Evolutionary conservation across 2,113 vertebrate genomes (phyloP).

Genomic region (Odontesthes bonariensis): DNA sequence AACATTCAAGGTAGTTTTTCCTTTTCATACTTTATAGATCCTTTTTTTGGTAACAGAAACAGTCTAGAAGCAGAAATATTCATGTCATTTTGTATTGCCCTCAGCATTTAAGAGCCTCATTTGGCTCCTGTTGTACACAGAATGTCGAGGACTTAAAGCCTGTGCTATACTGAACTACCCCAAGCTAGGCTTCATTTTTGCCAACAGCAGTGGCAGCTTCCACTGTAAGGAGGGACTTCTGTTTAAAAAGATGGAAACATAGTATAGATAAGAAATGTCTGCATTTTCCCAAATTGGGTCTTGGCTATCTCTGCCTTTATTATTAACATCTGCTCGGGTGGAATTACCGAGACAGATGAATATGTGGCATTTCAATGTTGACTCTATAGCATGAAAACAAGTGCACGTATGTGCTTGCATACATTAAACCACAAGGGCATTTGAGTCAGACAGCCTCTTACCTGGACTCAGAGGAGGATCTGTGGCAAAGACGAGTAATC

Average conservation of each 20-base stretch:
- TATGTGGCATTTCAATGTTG: conserved; percentile 22
- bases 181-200: conserved; percentile 19
- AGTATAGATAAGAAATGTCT: conserved; percentile 31
- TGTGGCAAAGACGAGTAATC: conserved; percentile 47
- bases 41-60: conserved; percentile 23
- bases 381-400: conserved; percentile 46
- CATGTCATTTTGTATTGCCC: conserved; percentile 5
- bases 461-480: conserved; percentile 50
- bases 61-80: conserved; percentile 37
- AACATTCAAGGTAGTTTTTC: no score
- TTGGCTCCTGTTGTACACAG: conserved; percentile 31
- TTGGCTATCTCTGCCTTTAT: not conserved
- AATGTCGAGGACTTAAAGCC: conserved; percentile 7
- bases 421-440: conserved; percentile 35
- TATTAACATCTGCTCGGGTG: conserved; percentile 5
- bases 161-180: conserved; percentile 12
- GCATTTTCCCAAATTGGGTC: conserved; percentile 18
- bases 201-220: conserved; percentile 21
- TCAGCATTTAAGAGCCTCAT: conserved; percentile 37
- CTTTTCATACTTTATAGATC: not conserved
- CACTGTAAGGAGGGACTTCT: conserved; percentile 22
- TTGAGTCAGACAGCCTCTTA: conserved; percentile 45
- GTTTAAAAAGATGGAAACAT: conserved; percentile 40
- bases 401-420: conserved; percentile 23
- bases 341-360: conserved; percentile 26